phyloP scores from a whole-genome alignment of 2,888 invertebrate genomes.

The Ctena decussata region DNA sequence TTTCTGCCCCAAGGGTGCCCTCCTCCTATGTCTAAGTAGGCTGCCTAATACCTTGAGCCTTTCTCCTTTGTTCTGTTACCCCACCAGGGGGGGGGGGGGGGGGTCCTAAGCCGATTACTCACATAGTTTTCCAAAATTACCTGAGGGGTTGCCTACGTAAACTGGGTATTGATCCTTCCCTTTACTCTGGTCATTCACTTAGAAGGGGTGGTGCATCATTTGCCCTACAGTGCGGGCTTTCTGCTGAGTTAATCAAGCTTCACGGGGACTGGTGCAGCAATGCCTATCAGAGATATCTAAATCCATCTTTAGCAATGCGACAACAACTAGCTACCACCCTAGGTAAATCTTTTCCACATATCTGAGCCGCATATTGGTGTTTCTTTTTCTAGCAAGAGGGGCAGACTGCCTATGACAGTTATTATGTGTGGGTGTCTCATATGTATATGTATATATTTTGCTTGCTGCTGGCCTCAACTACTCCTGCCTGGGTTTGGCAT shows the following conservation, averaged over 20 bases:
- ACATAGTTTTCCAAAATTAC: not conserved
- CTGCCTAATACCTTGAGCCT: too few relatives aligned
- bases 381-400: too few relatives aligned
- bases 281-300: not conserved
- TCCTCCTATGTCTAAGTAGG: not conserved
- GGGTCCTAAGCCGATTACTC: not conserved
- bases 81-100: too few relatives aligned
- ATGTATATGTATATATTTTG: too few relatives aligned
- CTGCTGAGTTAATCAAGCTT: too few relatives aligned
- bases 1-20: not conserved
- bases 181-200: not conserved
- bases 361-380: too few relatives aligned
- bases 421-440: too few relatives aligned
- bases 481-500: too few relatives aligned
- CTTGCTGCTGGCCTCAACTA: too few relatives aligned
- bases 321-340: not conserved
- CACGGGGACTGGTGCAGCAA: too few relatives aligned
- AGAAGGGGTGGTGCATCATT: not conserved
- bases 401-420: too few relatives aligned
- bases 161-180: not conserved
- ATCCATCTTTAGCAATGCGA: not conserved
- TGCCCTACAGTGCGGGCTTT: not conserved
- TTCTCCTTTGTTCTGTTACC: not conserved
- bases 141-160: not conserved
- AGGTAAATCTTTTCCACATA: not conserved